Evolutionary conservation across 2,888 invertebrate genomes (phyloP), one percentile per base, ranked within the genome.

Genomic region (Alsophila aescularia): DNA sequence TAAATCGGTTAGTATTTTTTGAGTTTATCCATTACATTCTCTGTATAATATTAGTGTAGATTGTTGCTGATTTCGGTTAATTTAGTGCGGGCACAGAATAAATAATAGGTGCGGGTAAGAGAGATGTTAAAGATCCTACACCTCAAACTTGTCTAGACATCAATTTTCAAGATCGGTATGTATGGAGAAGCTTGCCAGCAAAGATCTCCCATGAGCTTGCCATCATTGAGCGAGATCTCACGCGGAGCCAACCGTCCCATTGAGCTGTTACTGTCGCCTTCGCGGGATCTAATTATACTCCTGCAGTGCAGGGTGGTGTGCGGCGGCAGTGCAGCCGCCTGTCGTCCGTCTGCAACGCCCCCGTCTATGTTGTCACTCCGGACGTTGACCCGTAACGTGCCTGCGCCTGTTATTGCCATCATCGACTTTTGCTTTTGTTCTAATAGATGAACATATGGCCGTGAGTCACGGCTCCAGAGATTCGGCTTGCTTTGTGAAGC

Each of bases 291-390:
- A 48, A 50, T 44, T 51, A 39, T 37, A 35, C 31, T 15, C 12
- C 12, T 47, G 55, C 41, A 53, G 54, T 55, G 37, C 43, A 34
- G 37, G 5, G 44, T 27, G 36, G 39, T 35, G 39, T 48, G 41
- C 27, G 6, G 18, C 12, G 9, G 12, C 3, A 37, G 55, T n/a
- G n/a, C 57, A 53, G 52, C 44, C 52, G 57, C 54, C 71, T 65
- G 69, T 58, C 67, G 67, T 64, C 64, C 69, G 72, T 72, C 77
- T 73, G 73, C 69, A 65, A 64, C 73, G 70, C 69, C 57, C 56
- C 58, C 67, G 69, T 60, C 66, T 58, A 31, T 47, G 60, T 55
- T 65, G 64, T 42, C 60, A 43, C 66, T 57, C 57, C 66, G 69
- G 60, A 50, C 67, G 62, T 60, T 55, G 70, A 66, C 66, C 60